Evolutionary conservation across 2,113 vertebrate species (phyloP), one percentile per base, ranked within the genome.

Genomic region (Neoarius graeffei): DNA sequence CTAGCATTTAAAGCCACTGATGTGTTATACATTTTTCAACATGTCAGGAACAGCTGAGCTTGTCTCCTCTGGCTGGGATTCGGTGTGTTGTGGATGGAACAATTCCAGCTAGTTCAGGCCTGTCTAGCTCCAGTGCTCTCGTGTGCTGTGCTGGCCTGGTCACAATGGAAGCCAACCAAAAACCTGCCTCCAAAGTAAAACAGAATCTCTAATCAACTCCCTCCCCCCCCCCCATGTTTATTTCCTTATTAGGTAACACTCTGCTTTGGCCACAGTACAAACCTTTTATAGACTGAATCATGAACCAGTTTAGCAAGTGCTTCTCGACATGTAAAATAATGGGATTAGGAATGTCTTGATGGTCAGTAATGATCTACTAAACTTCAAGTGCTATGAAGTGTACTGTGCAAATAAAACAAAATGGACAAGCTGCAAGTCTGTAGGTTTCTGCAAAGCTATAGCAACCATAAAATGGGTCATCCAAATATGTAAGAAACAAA

Each of bases 41-140:
- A 10, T 90, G 87, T 87, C 94, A 99, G 98, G 98, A 99, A 92
- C 96, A 96, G 92, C 96, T 98, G 92, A 95, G 93, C 90, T 94
- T 97, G 62, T 90, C 91, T 88, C 89, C 84, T 71, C 93, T 96
- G 89, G 91, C 93, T 74, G 98, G 97, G 89, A 97, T 99, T 96
- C 97, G 96, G 66, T 99, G 98, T 93, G 91, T 99, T 74, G 93
- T 99, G 23, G 97, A 99, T 92, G 98, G 98, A 90, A 97, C 95
- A 27, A 95, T 99, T 89, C 98, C 98, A 76, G 96, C 97, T 0
- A 97, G 97, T 92, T 99, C 98, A 4, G 98, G 98, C 85, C 96
- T 99, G 73, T 99, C 98, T 82, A 99, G 98, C 91, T 99, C 98
- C 81, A 99, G 98, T 92, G 98, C 98, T 54, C 92, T 99, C 92